Conservation (phyloP, 2,797 vertebrate species). For the Serranus cabrilla region DNA sequence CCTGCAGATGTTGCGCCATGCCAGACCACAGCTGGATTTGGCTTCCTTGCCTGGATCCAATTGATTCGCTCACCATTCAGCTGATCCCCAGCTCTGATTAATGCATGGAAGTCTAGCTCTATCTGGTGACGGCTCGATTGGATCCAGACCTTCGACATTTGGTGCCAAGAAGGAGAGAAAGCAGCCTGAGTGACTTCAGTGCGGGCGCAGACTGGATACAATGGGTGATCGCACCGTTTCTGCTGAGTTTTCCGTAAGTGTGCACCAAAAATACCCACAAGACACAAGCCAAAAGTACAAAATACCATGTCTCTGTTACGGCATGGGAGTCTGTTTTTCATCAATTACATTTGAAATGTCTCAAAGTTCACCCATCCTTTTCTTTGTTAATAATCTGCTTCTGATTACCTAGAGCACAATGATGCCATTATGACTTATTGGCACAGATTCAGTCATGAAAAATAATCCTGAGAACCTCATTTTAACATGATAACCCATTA, state of each 20-base stretch:
- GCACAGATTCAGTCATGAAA: neutral
- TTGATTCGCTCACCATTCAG: constrained; percentile 53
- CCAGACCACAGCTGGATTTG: constrained; percentile 69
- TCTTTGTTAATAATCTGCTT: neutral
- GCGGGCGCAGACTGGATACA: constrained; percentile 14
- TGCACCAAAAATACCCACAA: neutral
- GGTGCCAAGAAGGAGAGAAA: constrained; percentile 35
- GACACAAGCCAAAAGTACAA: neutral
- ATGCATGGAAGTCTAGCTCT: constrained; percentile 45
- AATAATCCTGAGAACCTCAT: neutral
- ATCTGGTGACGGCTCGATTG: constrained; percentile 45
- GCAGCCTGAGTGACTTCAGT: constrained; percentile 15
- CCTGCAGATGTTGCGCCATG: constrained; percentile 44
- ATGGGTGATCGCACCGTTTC: constrained; percentile 28
- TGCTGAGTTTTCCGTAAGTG: constrained; percentile 10
- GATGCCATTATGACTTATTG: neutral
- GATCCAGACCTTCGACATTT: constrained; percentile 50
- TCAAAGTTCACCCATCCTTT: neutral
- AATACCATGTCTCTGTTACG: neutral
- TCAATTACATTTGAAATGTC: neutral
- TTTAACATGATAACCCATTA: neutral
- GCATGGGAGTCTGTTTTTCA: neutral
- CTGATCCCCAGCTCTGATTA: constrained; percentile 63
- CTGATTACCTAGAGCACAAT: neutral
- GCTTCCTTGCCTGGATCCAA: constrained; percentile 54